Evolutionary conservation across 2,888 invertebrate species (phyloP).

Genomic region (Unio pictorum): DNA sequence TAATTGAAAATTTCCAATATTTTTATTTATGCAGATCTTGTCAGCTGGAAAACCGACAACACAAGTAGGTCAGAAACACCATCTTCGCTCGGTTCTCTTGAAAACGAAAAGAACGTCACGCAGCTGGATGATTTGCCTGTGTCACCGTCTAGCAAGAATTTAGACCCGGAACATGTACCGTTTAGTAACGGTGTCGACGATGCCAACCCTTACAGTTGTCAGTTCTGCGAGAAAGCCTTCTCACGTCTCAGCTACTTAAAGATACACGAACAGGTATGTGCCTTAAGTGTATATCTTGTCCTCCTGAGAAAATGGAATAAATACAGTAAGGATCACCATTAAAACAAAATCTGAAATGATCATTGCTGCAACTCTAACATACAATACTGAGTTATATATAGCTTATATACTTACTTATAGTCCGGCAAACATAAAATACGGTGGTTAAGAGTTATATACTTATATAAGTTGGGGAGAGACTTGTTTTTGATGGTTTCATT

Average conservation of each 20-base stretch:
- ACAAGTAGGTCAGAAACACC: conserved; percentile 25
- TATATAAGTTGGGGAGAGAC: too few species aligned
- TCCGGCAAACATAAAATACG: too few species aligned
- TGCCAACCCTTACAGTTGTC: conserved; percentile 89
- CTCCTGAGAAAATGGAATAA: not conserved
- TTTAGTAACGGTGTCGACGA: conserved; percentile 81
- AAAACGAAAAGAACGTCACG: conserved; percentile 3
- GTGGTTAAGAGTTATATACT: too few species aligned
- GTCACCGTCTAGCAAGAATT: conserved; percentile 27
- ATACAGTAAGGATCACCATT: too few species aligned
- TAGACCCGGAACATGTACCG: conserved; percentile 72
- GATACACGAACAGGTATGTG: conserved; percentile 89
- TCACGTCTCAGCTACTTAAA: conserved; percentile 88
- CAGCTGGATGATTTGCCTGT: conserved; percentile 22
- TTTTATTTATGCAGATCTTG: too few species aligned
- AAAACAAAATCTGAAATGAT: too few species aligned
- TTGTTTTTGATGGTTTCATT: too few species aligned
- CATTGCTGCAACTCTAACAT: too few species aligned
- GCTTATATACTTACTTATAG: too few species aligned
- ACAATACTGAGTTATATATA: too few species aligned
- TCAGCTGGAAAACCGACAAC: conserved; percentile 3
- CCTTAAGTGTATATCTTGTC: too few species aligned
- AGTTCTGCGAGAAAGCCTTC: conserved; percentile 93
- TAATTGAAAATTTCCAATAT: too few species aligned
- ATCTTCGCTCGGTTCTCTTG: conserved; percentile 27